Percentiles rank a stretch among this genome's conserved stretches.
phyloP scores from a whole-genome alignment of 2,113 vertebrate species.

The Scopus umbretta region DNA sequence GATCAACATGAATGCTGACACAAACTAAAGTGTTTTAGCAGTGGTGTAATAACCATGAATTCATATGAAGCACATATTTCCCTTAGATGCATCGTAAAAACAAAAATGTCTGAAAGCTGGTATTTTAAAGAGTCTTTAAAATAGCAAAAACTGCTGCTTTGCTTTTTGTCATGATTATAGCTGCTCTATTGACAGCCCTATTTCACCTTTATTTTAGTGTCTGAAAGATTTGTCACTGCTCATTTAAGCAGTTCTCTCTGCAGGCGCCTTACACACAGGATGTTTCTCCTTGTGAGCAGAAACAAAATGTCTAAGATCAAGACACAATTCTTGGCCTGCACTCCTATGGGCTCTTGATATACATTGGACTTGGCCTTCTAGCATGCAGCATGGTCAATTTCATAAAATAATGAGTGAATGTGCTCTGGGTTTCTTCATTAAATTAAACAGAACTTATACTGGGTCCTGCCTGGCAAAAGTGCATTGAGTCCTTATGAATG shows the following conservation, averaged over 20 bases:
- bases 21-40: background rate
- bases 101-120: background rate
- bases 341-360: background rate
- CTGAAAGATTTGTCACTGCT: background rate
- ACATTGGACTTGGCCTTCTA: background rate
- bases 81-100: background rate
- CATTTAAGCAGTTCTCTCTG: background rate
- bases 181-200: background rate
- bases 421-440: background rate
- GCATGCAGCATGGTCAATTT: background rate
- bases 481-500: background rate
- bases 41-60: constrained; percentile 15
- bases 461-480: background rate
- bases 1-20: background rate
- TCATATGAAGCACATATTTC: background rate
- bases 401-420: background rate
- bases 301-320: background rate
- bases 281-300: background rate
- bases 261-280: background rate
- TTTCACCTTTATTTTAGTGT: background rate
- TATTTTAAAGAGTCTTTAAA: background rate
- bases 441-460: background rate
- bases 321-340: background rate
- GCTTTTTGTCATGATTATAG: background rate
- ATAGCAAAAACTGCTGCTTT: background rate